Evolutionary conservation across 2,113 vertebrate genomes (phyloP), one percentile per base, ranked within the genome.

Genomic region (Grus americana): DNA sequence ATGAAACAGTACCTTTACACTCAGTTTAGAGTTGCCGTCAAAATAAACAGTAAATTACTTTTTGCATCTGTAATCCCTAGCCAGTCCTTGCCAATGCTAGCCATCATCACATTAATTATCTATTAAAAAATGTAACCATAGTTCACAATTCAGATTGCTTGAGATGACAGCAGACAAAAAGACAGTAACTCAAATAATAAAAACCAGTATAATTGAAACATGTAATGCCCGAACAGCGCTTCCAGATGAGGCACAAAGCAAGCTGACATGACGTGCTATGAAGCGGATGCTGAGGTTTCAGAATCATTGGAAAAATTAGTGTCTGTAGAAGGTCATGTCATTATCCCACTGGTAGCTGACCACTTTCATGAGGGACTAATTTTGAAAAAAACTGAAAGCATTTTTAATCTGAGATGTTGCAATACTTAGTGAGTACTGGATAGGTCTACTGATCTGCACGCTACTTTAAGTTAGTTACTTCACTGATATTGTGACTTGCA

Each of bases 401-500:
- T 58, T 80, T 89, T 92, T 46, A 59, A 72, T 40, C 44, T 59
- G 38, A 87, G 55, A 30, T 16, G 36, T 1, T 65, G 49, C 11
- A 61, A 70, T 49, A 22, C 32, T 66, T 38, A 27, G 11, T 1
- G 4, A 65, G 40, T 57, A 61, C 11, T n/a, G 24, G 24, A 21
- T 3, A 76, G 32, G 9, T 59, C 12, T 59, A 29, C 19, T 50
- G 49, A 55, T 40, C n/a, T 34, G 13, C 30, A 66, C 47, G 30
- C 54, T 32, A 11, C 32, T 26, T 46, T 8, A 46, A 67, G 19
- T 42, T 2, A 44, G 7, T 19, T 6, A 46, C 23, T 67, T 44
- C 40, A 70, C 0, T 23, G 24, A 40, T 49, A 30, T 0, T 24
- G 42, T 0, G 4, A 66, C 29, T 29, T 44, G 23, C 12, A 71